Evolutionary conservation across 2,797 vertebrate species (phyloP), one percentile per base, ranked within the genome.

Genomic region (Alca torda): DNA sequence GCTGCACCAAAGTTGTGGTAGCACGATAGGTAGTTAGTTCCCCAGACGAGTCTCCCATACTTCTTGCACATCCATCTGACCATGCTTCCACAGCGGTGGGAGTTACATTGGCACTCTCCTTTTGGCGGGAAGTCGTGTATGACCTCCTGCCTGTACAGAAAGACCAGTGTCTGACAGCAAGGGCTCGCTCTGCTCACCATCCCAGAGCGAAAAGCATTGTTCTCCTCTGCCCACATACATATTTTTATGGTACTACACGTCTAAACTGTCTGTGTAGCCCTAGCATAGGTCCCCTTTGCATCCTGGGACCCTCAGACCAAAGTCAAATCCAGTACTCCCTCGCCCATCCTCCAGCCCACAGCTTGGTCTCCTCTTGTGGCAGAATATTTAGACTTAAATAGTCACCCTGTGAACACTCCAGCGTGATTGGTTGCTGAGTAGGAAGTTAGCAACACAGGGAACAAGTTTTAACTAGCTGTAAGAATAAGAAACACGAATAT

Each of bases 231-330:
- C 25, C 14, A 33, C 0, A 1, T 9, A n/a, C 54, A 25, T 50
- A 1, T 14, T 51, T 65, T n/a, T 26, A 46, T 5, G 13, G 33
- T 26, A 18, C 20, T n/a, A 6, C 7, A 10, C 0, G 3, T 14
- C 63, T 21, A 28, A 31, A 73, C 33, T 8, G 5, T 14, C 16
- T 65, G 26, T 19, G 41, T 12, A 69, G 50, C 9, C 37, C 54
- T 24, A 17, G 13, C 1, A 0, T 4, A 37, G n/a, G 15, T 37
- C 18, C 13, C 15, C 5, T 1, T 5, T 14, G 21, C 39, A 51
- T 10, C 21, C 13, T 1, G 0, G 11, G 31, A 76, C 28, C 31
- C 37, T 53, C 19, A 51, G 31, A 25, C 33, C 19, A 48, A 61
- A 79, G 8, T 16, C 21, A 35, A 51, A 23, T 4, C 24, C 53